These are phyloP conservation scores for Plemyria rubiginata DNA, from an alignment of 2,888 invertebrate species.

Conservation along the genomic window DNA sequence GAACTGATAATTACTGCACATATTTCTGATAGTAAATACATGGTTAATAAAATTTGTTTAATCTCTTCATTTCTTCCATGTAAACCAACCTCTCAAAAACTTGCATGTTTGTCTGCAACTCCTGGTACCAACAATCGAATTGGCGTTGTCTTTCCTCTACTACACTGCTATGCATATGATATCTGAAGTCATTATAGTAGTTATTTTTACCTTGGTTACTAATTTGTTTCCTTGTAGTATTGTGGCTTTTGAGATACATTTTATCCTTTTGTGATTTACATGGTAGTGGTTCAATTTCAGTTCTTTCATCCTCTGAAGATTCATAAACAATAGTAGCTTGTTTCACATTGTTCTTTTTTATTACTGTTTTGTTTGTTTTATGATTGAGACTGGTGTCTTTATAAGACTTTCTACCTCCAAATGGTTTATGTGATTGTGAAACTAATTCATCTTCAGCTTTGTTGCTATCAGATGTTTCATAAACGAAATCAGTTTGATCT, in stretches of 20 bases:
- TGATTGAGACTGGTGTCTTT: neutral
- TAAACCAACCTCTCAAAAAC: conserved; percentile 64
- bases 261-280: neutral
- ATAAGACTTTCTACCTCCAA: neutral
- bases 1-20: neutral
- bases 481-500: conserved; percentile 1
- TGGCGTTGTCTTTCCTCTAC: conserved; percentile 22
- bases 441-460: conserved; percentile 1
- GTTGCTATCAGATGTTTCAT: conserved; percentile 17
- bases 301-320: conserved; percentile 16
- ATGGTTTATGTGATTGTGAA: neutral
- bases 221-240: neutral
- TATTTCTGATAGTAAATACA: neutral
- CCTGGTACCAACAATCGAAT: conserved; percentile 61
- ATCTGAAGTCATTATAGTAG: conserved; percentile 7
- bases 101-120: conserved; percentile 59
- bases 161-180: conserved; percentile 11
- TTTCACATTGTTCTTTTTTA: neutral
- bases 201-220: neutral
- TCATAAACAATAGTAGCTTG: conserved; percentile 1
- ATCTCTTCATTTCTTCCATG: conserved; percentile 57
- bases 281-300: conserved; percentile 1
- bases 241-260: neutral
- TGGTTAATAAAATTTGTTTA: neutral
- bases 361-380: neutral